Conservation (phyloP, 2,888 invertebrate genomes). For the Tuta absoluta region DNA sequence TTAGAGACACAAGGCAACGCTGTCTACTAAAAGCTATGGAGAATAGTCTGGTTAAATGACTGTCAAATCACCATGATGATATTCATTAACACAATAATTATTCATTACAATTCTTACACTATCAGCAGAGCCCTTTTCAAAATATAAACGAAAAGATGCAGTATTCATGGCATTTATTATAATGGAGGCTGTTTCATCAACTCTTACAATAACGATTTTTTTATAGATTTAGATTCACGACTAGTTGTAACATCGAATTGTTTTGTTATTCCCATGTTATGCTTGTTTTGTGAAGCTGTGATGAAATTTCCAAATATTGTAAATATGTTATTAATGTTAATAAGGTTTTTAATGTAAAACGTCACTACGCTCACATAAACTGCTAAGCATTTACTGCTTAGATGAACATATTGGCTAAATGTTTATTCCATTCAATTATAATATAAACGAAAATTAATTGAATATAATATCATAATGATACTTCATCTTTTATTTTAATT, state of each 20-base stretch:
- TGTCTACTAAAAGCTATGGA: too few relatives aligned
- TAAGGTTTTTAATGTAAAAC: conserved; percentile 67
- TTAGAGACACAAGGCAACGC: too few relatives aligned
- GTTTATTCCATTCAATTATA: conserved; percentile 80
- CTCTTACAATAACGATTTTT: conserved; percentile 49
- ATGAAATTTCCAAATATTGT: conserved; percentile 80
- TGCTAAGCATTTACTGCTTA: conserved; percentile 73
- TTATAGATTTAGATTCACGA: conserved; percentile 66
- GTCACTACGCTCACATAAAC: conserved; percentile 77
- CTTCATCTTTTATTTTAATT: conserved; percentile 47
- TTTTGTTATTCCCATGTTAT: conserved; percentile 76
- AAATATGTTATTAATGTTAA: conserved; percentile 76
- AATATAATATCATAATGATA: conserved; percentile 67
- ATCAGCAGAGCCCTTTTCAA: not conserved
- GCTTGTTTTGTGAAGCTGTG: conserved; percentile 81
- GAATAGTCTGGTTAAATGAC: too few relatives aligned
- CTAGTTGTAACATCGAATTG: conserved; percentile 59
- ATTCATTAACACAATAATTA: too few relatives aligned
- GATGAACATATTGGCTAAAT: conserved; percentile 76
- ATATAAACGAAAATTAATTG: conserved; percentile 77
- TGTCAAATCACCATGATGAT: too few relatives aligned
- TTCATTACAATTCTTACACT: not conserved
- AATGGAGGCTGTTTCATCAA: conserved; percentile 64
- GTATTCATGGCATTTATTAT: conserved; percentile 75
- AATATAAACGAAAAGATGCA: conserved; percentile 35